A percentile compares a stretch with the other conserved stretches of the same genome.
Conservation (phyloP, 2,113 vertebrate genomes). For the Aptenodytes patagonicus region DNA sequence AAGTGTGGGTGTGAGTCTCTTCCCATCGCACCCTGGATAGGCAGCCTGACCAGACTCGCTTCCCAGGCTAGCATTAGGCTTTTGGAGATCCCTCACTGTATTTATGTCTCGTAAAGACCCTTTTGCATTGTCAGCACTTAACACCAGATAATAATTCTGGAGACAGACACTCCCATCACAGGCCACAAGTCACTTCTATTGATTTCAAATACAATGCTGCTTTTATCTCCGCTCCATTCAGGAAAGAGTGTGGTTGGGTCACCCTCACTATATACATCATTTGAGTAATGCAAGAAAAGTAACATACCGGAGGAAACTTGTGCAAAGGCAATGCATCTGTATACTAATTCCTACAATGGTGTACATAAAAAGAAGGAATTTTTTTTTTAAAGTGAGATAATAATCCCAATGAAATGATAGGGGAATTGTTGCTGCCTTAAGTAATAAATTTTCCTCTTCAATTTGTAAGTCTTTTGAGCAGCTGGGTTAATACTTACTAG, state of each 20-base stretch:
- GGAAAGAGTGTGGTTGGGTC: neutral
- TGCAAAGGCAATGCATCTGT: neutral
- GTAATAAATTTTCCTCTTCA: neutral
- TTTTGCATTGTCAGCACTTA: conserved; percentile 47
- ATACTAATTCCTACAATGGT: neutral
- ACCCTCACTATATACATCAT: neutral
- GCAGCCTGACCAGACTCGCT: neutral
- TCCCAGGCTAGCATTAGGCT: neutral
- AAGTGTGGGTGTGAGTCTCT: neutral
- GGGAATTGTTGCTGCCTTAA: neutral
- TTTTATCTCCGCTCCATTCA: conserved; percentile 25
- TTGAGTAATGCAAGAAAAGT: neutral
- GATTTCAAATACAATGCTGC: conserved; percentile 29
- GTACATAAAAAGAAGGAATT: neutral
- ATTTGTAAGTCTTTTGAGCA: neutral
- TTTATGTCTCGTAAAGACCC: conserved; percentile 14
- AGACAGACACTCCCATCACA: neutral
- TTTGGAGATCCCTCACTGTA: neutral
- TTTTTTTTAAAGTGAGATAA: neutral
- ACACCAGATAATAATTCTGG: conserved; percentile 34
- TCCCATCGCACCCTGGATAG: neutral
- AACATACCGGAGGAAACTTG: neutral
- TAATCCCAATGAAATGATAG: neutral
- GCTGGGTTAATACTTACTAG: neutral
- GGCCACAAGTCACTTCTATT: conserved; percentile 10